Evolutionary conservation across 2,113 vertebrate genomes (phyloP).

Genomic region (Gobius niger): DNA sequence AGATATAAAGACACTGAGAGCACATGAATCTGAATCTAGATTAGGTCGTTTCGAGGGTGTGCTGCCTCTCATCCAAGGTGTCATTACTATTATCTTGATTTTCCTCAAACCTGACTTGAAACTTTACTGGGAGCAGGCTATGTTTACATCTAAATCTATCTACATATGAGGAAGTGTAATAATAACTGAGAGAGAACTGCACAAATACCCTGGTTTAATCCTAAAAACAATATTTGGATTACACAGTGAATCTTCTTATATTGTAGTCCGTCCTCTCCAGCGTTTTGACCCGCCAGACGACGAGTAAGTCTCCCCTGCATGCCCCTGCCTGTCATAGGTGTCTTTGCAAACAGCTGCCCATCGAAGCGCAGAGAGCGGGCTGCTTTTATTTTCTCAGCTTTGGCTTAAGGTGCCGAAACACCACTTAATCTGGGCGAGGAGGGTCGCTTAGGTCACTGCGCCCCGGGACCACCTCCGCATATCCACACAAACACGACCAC

Average conservation of each 20-base stretch:
- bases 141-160: too few species aligned
- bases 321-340: constrained; percentile 39
- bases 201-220: too few species aligned
- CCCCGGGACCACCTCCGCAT: constrained; percentile 26
- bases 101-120: too few species aligned
- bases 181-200: too few species aligned
- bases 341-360: constrained; percentile 55
- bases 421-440: constrained; percentile 65
- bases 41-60: too few species aligned
- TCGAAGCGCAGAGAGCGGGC: constrained; percentile 32
- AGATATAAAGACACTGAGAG: too few species aligned
- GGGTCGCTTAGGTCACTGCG: constrained; percentile 48
- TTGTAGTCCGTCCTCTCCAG: background rate
- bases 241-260: background rate
- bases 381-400: constrained; percentile 64
- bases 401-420: constrained; percentile 60
- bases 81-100: too few species aligned
- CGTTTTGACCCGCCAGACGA: constrained; percentile 14
- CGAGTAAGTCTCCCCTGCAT: constrained; percentile 7
- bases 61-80: too few species aligned
- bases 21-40: too few species aligned
- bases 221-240: background rate
- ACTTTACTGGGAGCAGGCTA: too few species aligned
- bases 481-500: constrained; percentile 14
- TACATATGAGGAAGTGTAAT: too few species aligned